Evolutionary conservation across 2,888 invertebrate species (phyloP).

Genomic region (Oscheius sp.): DNA sequence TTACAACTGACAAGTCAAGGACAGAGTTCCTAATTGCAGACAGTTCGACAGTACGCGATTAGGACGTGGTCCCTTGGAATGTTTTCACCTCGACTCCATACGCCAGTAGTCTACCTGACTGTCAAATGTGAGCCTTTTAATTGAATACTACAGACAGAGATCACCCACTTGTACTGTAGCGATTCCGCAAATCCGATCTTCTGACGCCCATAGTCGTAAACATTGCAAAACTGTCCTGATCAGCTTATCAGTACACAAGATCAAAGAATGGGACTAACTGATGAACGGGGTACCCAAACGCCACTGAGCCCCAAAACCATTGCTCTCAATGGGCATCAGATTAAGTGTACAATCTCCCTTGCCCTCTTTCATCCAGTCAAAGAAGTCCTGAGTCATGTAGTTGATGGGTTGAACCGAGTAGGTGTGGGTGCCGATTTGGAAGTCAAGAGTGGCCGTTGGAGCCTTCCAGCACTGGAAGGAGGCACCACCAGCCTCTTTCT

Average conservation of each 20-base stretch:
- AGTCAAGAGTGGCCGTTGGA: not conserved
- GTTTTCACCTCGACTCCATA: no score
- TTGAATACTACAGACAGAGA: not conserved
- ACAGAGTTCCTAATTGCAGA: no score
- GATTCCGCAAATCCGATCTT: conserved; percentile 5
- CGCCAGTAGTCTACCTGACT: no score
- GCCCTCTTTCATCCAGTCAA: conserved; percentile 26
- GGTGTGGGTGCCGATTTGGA: conserved; percentile 1
- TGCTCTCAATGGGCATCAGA: conserved; percentile 18
- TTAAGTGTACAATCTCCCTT: conserved; percentile 20
- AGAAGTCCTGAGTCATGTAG: conserved; percentile 12
- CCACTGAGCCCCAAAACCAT: conserved; percentile 17
- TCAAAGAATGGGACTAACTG: not conserved
- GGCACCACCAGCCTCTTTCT: conserved; percentile 19
- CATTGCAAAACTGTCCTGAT: conserved; percentile 16
- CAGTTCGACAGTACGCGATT: no score
- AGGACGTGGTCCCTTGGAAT: no score
- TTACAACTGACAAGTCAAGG: no score
- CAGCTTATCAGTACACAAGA: not conserved
- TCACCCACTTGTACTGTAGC: not conserved
- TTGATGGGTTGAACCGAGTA: conserved; percentile 20
- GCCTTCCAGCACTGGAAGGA: conserved; percentile 10
- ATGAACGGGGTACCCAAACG: conserved; percentile 4
- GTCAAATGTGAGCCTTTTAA: no score
- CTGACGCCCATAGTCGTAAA: conserved; percentile 18